Evolutionary conservation across 30 jellyfish, hydroid and myxozoan genomes (phyloP), one percentile per base, ranked within the genome.

Genomic region (Aurelia coerulea): DNA sequence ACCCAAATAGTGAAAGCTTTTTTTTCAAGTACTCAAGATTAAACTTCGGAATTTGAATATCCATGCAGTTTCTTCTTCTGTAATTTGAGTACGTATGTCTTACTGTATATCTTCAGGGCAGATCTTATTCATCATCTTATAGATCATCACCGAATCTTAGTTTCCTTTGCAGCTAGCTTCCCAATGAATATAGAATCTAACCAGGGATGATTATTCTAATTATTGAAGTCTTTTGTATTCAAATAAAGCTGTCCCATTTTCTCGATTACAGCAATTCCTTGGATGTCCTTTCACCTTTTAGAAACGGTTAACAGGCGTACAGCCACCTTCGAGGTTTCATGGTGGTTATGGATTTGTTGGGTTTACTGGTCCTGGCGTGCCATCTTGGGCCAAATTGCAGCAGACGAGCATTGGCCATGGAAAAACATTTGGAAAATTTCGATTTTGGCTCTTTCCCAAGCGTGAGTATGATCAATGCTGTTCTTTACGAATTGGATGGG

Each of bases 311-410:
- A 73, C 76, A 39, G 93, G 93, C 3, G 29, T 32, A 4, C 19
- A 39, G 23, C 60, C 77, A 51, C 68, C 69, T 13, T 5, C 34
- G 31, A 49, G 19, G 16, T 73, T 84, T 32, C 10, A 29, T 37
- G 93, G 93, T 33, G 82, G 84, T 13, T 73, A 14, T 73, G 88
- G 80, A 13, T 84, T 84, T 46, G 50, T 84, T 63, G 93, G 93
- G 10, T 84, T 33, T 60, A 58, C 65, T 29, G 93, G 93, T 10
- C 83, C 87, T 15, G 76, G 75, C 3, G n/a, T 73, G 35, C 93
- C 93, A 17, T 53, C 64, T 14, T 84, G 87, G 93, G 73, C 39
- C 8, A 75, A 52, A 7, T 16, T 72, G 6, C 65, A 73, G 58
- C 23, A 81, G 16, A 35, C 93, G 0, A 17, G 34, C 65, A 17